Base-by-base conservation (phyloP, 2,797 vertebrate genomes). In the Hydrolagus colliei region DNA sequence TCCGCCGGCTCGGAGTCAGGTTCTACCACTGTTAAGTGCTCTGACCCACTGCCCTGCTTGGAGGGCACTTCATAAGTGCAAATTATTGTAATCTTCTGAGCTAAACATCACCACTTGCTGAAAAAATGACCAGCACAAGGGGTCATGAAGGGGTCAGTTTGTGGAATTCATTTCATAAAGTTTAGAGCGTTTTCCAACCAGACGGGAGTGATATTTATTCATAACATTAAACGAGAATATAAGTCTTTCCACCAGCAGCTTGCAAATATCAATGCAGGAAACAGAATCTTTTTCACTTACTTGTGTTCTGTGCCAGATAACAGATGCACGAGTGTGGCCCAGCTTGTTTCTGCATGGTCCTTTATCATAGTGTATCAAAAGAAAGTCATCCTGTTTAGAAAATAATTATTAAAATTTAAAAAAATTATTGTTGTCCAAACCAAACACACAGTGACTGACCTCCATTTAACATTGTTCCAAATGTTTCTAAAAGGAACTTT, bases 221-320 rank as follows among this genome's bases (percentile, higher is more conserved):
- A 61, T 59, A 61, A 41, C 41, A 77, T 9, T 77, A 20, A 20
- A 20, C 11, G 11, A 77, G 20, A 59, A 77, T 18, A 20, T 59
- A 18, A 59, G 41, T 18, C 41, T 20, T 59, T n/a, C n/a, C 41
- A 59, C 8, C 41, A 35, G 18, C 14, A 74, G 32, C 12, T 35
- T 41, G 41, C 41, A 16, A 59, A 41, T 61, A n/a, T 20, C 41
- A n/a, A 59, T n/a, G 52, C 52, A n/a, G 52, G 75, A 61, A 59
- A 61, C 9, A 77, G 18, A 32, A 22, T 67, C 86, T 59, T 27
- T 65, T n/a, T 20, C 41, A 89, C 92, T 91, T 92, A 99, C 98
- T 96, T 99, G 98, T 61, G 98, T 99, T 94, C 98, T 96, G 93
- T 99, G 98, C 98, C 98, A 99, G 93, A 99, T 98, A 88, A 99